Base-by-base conservation (phyloP, 2,113 vertebrate species). In the Leptobrachium leishanense region DNA sequence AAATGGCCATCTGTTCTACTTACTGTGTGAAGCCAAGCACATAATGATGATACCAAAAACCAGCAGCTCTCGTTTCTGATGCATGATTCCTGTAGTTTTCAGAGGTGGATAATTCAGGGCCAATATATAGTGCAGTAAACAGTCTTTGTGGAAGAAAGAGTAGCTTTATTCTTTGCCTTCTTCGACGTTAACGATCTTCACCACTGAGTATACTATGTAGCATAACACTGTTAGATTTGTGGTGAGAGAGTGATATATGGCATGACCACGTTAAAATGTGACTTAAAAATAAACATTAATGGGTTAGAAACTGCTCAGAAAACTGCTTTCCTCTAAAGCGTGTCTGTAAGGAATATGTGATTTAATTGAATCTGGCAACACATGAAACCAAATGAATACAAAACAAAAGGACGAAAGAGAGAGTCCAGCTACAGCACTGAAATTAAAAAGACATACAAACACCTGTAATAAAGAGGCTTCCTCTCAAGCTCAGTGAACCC, bases 11-110 rank as follows among this genome's bases (percentile, higher is more conserved):
- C 3, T 15, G 20, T 31, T 12, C 7, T 50, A 71, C 77, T 72
- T 79, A 79, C 77, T 55, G n/a, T 65, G 66, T 65, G 77, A 54
- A 54, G 59, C 46, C 46, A 79, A 53, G 40, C 5, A 79, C 69
- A 79, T 39, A 6, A 72, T 39, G 59, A 13, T 72, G 44, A 79
- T 66, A 31, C 20, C 46, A 46, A 53, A 12, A 15, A 79, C 39
- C 44, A 79, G 9, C 39, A 79, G 59, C 69, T 41, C 7, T 41
- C 20, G 62, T n/a, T 13, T 4, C 41, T 44, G 44, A 65, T 20
- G 31, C 77, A 79, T 79, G 39, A 53, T 72, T 72, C 39, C 43
- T 2, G 3, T 68, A 20, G 46, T 44, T 68, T 66, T 43, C 2
- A 6, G 42, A 44, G 42, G 43, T 13, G 44, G 65, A 6, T 31